Conservation (phyloP, 2,113 vertebrate species). For the Andinoacara biseriatus region DNA sequence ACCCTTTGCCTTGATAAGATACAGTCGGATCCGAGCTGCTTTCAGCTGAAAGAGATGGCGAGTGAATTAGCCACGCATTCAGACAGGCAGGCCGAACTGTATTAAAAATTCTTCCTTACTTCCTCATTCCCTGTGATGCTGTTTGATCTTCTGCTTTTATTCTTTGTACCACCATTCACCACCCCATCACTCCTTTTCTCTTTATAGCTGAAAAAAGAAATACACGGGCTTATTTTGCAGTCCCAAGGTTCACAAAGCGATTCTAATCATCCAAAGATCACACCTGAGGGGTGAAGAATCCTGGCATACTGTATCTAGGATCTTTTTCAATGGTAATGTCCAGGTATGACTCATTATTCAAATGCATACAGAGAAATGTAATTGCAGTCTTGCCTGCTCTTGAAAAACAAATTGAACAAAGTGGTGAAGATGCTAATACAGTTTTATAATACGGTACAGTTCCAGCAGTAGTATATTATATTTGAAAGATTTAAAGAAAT, state of each 20-base stretch:
- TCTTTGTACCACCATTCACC: slow-evolving; percentile 31
- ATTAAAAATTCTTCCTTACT: slow-evolving; percentile 48
- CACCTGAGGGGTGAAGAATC: slow-evolving; percentile 26
- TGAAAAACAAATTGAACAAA: background rate
- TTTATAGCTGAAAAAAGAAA: background rate
- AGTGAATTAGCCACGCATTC: slow-evolving; percentile 48
- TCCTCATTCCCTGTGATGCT: slow-evolving; percentile 63
- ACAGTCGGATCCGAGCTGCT: slow-evolving; percentile 18
- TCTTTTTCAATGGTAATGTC: slow-evolving; percentile 45
- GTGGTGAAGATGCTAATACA: background rate
- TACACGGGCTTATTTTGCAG: background rate
- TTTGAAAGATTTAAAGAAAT: background rate
- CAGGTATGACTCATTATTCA: slow-evolving; percentile 12
- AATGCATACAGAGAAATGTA: background rate
- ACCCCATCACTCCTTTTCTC: slow-evolving; percentile 26
- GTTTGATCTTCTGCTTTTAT: slow-evolving; percentile 57
- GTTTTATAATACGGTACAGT: background rate
- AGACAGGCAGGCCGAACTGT: slow-evolving; percentile 14
- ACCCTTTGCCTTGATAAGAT: slow-evolving; percentile 29
- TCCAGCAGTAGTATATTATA: background rate
- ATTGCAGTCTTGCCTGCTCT: background rate
- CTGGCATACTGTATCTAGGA: background rate
- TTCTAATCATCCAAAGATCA: slow-evolving; percentile 38
- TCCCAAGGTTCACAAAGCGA: slow-evolving; percentile 26
- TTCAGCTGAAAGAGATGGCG: slow-evolving; percentile 8